Conservation (phyloP, 2,888 invertebrate genomes). For the Epirrhoe tristata region DNA sequence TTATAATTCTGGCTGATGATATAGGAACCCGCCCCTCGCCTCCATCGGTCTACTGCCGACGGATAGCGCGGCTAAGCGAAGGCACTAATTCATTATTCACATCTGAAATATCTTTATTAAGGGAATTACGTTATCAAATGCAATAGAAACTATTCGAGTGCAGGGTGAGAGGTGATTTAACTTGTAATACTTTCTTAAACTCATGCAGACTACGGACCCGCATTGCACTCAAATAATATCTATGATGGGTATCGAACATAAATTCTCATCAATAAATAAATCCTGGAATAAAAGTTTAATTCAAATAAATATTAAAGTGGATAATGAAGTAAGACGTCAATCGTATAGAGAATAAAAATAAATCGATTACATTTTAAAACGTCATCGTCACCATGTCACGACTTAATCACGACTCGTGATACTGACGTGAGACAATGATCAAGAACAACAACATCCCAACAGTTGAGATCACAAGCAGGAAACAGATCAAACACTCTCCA, state of each 20-base stretch:
- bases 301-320: constrained; percentile 22
- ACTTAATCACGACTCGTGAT: not conserved
- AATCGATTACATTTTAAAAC: constrained; percentile 1
- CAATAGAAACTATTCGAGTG: not conserved
- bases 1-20: too few relatives aligned
- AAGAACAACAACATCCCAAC: not conserved
- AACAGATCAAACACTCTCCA: not conserved
- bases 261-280: constrained; percentile 1
- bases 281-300: constrained; percentile 28
- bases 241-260: not conserved
- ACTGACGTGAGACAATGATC: not conserved
- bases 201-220: not conserved
- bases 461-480: not conserved
- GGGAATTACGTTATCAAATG: constrained; percentile 1
- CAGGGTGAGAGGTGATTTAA: not conserved
- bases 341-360: not conserved
- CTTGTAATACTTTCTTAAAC: not conserved
- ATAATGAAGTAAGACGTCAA: constrained; percentile 1
- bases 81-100: not conserved
- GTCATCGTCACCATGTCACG: not conserved
- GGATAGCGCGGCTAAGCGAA: constrained; percentile 6
- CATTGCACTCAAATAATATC: constrained; percentile 3
- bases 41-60: constrained; percentile 5
- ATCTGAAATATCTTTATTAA: constrained; percentile 18
- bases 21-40: not conserved